phyloP scores from a whole-genome alignment of 2,113 vertebrate species.

The Engystomops pustulosus region DNA sequence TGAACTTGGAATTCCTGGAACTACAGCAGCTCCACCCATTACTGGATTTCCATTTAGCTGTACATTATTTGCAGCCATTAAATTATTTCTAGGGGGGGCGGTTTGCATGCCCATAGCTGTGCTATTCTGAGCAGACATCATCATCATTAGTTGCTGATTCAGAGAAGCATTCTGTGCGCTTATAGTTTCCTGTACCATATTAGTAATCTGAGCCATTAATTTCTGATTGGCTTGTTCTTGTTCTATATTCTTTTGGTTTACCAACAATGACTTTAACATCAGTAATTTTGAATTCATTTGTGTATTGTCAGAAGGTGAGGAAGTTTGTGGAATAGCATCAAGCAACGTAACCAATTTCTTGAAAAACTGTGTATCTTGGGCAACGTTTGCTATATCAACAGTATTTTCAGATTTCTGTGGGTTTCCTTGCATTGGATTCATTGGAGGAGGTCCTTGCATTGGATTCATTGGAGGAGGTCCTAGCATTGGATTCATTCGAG shows the following conservation, averaged over 20 bases:
- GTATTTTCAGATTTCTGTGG: not conserved
- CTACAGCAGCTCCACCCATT: not conserved
- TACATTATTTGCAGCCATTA: not conserved
- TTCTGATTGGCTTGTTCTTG: not conserved
- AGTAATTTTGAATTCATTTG: constrained; percentile 16
- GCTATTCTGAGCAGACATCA: constrained; percentile 29
- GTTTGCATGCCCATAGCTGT: not conserved
- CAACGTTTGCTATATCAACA: not conserved
- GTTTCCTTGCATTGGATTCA: too few relatives aligned
- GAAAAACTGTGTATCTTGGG: constrained; percentile 23
- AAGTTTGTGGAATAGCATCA: not conserved
- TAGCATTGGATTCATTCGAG: too few relatives aligned
- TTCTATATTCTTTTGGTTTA: not conserved
- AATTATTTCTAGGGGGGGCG: not conserved
- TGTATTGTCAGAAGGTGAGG: not conserved
- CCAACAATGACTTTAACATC: constrained; percentile 34
- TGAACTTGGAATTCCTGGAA: not conserved
- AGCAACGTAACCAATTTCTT: constrained; percentile 36
- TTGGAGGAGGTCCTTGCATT: not conserved
- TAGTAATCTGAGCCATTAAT: not conserved
- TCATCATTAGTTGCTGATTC: constrained; percentile 14
- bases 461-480: not conserved
- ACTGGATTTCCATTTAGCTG: not conserved
- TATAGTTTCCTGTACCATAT: not conserved
- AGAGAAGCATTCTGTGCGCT: not conserved